These are phyloP conservation scores for Macaria liturata DNA, from an alignment of 2,888 invertebrate genomes.

Conservation along the genomic window DNA sequence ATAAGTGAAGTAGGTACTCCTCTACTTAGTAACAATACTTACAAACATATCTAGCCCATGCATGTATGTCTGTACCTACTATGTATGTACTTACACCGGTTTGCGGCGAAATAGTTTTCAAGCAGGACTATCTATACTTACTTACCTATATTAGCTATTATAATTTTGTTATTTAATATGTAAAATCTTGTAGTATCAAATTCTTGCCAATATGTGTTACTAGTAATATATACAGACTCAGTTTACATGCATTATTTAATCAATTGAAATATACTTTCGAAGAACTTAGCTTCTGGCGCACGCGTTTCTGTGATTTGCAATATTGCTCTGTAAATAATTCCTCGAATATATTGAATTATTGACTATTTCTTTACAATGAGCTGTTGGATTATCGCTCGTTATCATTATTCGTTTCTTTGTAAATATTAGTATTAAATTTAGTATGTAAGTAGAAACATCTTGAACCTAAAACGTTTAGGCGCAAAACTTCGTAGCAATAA, in stretches of 20 bases:
- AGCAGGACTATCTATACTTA: background rate
- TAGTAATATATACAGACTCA: slow-evolving; percentile 21
- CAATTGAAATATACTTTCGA: background rate
- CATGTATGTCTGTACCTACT: too few species aligned
- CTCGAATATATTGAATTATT: slow-evolving; percentile 63
- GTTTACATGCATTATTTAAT: slow-evolving; percentile 14
- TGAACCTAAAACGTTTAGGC: slow-evolving; percentile 72
- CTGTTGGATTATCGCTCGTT: slow-evolving; percentile 60
- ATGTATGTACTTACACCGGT: too few species aligned
- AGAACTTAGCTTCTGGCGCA: slow-evolving; percentile 49
- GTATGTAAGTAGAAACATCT: slow-evolving; percentile 77
- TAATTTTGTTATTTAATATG: slow-evolving; percentile 8
- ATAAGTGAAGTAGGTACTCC: background rate
- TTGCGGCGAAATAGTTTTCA: slow-evolving; percentile 2
- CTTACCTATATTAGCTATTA: slow-evolving; percentile 18
- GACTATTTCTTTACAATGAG: slow-evolving; percentile 73
- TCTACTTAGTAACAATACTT: too few species aligned
- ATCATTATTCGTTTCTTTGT: slow-evolving; percentile 70
- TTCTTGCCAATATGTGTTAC: slow-evolving; percentile 37
- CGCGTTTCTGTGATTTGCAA: slow-evolving; percentile 79
- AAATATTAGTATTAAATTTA: slow-evolving; percentile 70
- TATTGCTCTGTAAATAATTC: slow-evolving; percentile 76
- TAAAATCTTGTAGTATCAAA: slow-evolving; percentile 17
- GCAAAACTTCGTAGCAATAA: slow-evolving; percentile 77
- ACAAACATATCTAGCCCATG: too few species aligned